These are phyloP conservation scores for Rallus limicola DNA, from an alignment of 2,113 vertebrate genomes.

Conservation along the genomic window DNA sequence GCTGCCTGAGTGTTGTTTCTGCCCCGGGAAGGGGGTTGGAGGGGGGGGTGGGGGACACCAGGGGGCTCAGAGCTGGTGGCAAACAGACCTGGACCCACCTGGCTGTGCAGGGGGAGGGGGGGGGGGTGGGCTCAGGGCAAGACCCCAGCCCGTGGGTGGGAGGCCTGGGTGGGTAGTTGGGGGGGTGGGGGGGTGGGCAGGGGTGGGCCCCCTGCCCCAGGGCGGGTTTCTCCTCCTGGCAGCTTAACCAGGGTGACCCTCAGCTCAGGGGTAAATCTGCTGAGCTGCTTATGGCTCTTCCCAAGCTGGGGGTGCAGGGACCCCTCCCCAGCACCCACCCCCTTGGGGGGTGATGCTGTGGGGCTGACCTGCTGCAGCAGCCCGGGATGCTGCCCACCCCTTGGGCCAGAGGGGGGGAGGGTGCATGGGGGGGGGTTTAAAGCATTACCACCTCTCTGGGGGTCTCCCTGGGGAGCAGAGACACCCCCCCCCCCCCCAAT, in stretches of 20 bases:
- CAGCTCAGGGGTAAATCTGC: slow-evolving; percentile 14
- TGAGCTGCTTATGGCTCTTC: slow-evolving; percentile 15
- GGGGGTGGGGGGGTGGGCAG: no score
- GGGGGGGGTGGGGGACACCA: no score
- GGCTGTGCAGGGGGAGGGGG: neutral
- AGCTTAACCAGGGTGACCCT: slow-evolving; percentile 10
- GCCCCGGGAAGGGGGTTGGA: no score
- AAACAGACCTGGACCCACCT: fast-evolving
- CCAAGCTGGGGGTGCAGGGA: neutral
- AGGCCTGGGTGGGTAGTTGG: neutral
- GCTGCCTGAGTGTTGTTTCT: neutral
- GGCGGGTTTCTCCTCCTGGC: no score
- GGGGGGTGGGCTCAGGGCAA: neutral
- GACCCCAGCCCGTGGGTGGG: neutral
- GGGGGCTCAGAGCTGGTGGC: neutral
- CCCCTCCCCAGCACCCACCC: neutral
- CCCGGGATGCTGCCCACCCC: no score
- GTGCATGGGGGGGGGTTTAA: no score
- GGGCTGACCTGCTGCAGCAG: neutral
- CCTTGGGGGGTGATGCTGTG: neutral
- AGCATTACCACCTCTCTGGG: neutral
- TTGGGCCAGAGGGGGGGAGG: no score
- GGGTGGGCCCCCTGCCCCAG: no score
- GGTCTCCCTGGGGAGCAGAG: neutral
- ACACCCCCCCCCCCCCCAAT: neutral